Percentiles rank a stretch among this genome's conserved stretches.
Evolutionary conservation across 2,888 invertebrate genomes (phyloP).

Genomic region (Cheilosia variabilis): DNA sequence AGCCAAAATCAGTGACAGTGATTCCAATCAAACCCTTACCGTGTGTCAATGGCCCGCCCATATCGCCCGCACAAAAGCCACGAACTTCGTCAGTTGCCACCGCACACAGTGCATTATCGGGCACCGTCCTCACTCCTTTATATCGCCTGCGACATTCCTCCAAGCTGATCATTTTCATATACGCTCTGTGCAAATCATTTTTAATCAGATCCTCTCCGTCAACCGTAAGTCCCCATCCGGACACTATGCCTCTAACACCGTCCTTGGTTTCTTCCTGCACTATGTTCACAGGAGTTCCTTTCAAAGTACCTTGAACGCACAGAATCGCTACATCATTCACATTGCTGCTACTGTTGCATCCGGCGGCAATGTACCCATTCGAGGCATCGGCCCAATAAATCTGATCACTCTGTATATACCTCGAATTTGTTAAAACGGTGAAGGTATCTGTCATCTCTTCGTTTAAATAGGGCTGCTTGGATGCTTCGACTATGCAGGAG

Average conservation of each 20-base stretch:
- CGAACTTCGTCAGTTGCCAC: slow-evolving; percentile 39
- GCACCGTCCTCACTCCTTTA: slow-evolving; percentile 30
- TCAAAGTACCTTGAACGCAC: neutral
- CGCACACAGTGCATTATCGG: slow-evolving; percentile 46
- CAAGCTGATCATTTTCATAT: slow-evolving; percentile 44
- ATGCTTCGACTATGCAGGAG: slow-evolving; percentile 14
- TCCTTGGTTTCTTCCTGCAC: slow-evolving; percentile 16
- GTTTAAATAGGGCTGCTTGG: neutral
- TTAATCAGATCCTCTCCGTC: neutral
- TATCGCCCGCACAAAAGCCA: slow-evolving; percentile 41
- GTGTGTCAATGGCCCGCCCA: slow-evolving; percentile 48
- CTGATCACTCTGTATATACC: slow-evolving; percentile 1
- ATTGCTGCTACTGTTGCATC: slow-evolving; percentile 21
- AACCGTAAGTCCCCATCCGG: slow-evolving; percentile 46
- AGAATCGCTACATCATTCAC: slow-evolving; percentile 41
- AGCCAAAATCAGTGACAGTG: slow-evolving; percentile 27
- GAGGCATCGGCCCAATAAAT: slow-evolving; percentile 1
- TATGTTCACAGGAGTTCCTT: neutral
- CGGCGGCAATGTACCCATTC: neutral
- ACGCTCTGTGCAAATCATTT: slow-evolving; percentile 11
- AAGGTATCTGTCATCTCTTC: neutral
- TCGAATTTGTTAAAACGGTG: slow-evolving; percentile 22
- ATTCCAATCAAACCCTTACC: slow-evolving; percentile 45
- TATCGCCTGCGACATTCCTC: slow-evolving; percentile 44
- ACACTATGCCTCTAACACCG: slow-evolving; percentile 38